Evolutionary conservation across 2,797 vertebrate genomes (phyloP).

Genomic region (Pantherophis vulpinus): DNA sequence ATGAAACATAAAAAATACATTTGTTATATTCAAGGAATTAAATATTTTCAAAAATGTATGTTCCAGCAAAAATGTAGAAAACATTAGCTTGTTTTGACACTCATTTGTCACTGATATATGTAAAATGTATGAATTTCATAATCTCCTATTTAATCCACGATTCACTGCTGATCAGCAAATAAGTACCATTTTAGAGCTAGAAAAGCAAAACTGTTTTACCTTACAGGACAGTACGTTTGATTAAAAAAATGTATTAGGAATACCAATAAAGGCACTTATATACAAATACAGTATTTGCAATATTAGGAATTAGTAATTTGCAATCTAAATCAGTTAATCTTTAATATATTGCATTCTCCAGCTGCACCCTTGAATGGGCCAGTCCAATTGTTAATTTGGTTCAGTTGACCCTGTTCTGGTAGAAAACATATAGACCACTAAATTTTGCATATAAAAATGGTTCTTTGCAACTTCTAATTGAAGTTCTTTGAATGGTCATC

Average conservation of each 20-base stretch:
- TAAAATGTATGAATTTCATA: neutral
- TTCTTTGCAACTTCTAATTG: neutral
- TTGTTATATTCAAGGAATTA: neutral
- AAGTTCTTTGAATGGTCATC: neutral
- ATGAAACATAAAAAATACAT: neutral
- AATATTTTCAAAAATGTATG: neutral
- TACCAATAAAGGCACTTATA: neutral
- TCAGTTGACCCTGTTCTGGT: neutral
- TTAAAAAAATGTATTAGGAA: neutral
- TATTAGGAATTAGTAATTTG: neutral
- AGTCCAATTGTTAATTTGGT: neutral
- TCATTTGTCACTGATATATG: neutral
- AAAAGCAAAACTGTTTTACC: neutral
- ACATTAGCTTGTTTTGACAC: neutral
- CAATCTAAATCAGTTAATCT: neutral
- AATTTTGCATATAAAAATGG: neutral
- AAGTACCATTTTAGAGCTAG: slow-evolving; percentile 2
- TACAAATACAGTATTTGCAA: neutral
- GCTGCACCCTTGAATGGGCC: neutral
- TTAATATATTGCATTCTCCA: neutral
- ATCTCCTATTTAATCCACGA: neutral
- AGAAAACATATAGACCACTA: neutral
- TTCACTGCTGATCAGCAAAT: neutral
- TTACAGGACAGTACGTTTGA: neutral
- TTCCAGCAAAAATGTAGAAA: neutral